Percentiles rank a stretch among this genome's conserved stretches.
phyloP scores from a whole-genome alignment of 2,113 vertebrate genomes.

The Nyctibius bracteatus region DNA sequence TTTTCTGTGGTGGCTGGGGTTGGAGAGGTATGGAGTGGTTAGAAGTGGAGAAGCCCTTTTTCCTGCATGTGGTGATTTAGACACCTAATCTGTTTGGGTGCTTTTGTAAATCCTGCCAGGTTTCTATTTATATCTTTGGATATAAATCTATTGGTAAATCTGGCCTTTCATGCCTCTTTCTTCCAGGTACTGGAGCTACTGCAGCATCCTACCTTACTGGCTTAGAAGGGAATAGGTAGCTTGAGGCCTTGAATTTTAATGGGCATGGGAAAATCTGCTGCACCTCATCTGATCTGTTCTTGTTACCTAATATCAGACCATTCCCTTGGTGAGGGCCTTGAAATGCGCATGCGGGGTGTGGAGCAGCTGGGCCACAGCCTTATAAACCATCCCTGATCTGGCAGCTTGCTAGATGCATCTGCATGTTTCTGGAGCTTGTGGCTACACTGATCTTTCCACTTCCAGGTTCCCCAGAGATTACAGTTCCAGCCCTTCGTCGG shows the following conservation, averaged over 20 bases:
- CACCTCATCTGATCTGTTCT: background rate
- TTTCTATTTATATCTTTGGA: conserved; percentile 45
- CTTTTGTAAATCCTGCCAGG: conserved; percentile 11
- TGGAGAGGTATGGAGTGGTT: conserved; percentile 28
- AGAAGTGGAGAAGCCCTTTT: background rate
- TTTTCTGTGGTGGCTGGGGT: conserved; percentile 35
- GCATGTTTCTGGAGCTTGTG: background rate
- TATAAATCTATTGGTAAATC: conserved; percentile 44
- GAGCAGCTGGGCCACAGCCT: background rate
- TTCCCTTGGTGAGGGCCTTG: background rate
- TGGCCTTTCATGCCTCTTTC: background rate
- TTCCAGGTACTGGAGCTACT: background rate
- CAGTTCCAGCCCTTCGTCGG: background rate
- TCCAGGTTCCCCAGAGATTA: background rate
- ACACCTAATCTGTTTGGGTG: conserved; percentile 6
- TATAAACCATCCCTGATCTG: background rate
- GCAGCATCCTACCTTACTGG: background rate
- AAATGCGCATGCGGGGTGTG: background rate
- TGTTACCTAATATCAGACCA: background rate
- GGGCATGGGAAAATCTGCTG: background rate
- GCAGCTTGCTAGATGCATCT: background rate
- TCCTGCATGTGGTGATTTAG: conserved; percentile 5
- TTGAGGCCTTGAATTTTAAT: background rate
- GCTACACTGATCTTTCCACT: background rate
- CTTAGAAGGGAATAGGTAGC: background rate